phyloP scores from a whole-genome alignment of 2,797 vertebrate species.

The Sebastes nivosus region DNA sequence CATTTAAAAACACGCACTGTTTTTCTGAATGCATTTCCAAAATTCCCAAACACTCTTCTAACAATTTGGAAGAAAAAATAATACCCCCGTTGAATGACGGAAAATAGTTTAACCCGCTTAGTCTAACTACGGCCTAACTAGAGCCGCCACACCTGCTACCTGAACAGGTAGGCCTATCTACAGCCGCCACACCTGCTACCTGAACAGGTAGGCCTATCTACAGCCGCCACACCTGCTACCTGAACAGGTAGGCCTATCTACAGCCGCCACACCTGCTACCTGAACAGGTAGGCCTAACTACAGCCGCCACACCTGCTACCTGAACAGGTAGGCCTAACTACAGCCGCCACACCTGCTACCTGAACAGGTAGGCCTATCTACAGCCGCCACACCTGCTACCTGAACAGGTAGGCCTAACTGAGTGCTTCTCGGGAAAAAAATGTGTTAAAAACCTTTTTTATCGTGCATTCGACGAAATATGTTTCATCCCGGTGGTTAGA shows the following conservation, averaged over 20 bases:
- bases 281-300: too few species aligned
- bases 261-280: too few species aligned
- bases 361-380: rapidly evolving
- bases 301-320: too few species aligned
- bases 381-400: too few species aligned
- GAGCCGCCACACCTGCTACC: too few species aligned
- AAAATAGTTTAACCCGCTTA: not conserved
- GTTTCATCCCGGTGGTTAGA: not conserved
- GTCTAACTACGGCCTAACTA: too few species aligned
- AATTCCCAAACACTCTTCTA: not conserved
- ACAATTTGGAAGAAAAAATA: not conserved
- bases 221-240: too few species aligned
- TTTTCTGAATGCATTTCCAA: not conserved
- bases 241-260: too few species aligned
- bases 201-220: too few species aligned
- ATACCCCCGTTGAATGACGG: not conserved
- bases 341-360: too few species aligned
- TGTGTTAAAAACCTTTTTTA: not conserved
- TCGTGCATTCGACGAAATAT: rapidly evolving
- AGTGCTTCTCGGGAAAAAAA: not conserved
- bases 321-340: rapidly evolving
- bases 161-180: too few species aligned
- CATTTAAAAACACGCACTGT: not conserved
- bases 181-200: too few species aligned
- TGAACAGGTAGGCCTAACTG: not conserved